Percentiles rank a stretch among this genome's conserved stretches.
phyloP scores from a whole-genome alignment of 1,140 invertebrate genomes.

The Neodiprion pinetum region DNA sequence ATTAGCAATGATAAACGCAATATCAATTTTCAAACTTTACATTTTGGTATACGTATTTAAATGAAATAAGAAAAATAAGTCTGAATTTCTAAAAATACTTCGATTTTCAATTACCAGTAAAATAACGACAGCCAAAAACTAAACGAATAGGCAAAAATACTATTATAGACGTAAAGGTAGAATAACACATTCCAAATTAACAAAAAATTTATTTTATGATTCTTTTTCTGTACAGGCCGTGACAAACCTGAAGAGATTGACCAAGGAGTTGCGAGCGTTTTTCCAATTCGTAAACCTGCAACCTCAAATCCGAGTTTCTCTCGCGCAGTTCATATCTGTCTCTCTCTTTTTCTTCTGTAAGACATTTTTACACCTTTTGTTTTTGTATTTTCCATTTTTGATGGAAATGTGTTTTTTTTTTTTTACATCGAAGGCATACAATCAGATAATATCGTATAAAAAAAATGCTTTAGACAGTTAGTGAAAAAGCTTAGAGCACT shows the following conservation, averaged over 20 bases:
- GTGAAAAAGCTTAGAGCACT: neutral
- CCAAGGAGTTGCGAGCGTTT: conserved; percentile 62
- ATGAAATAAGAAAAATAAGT: too few species aligned
- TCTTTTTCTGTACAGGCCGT: conserved; percentile 52
- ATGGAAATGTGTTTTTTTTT: conserved; percentile 42
- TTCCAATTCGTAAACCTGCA: conserved; percentile 63
- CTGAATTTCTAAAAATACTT: conserved; percentile 10
- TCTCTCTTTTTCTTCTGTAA: conserved; percentile 63
- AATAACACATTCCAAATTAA: conserved; percentile 49
- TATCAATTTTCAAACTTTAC: too few species aligned
- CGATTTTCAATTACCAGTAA: too few species aligned
- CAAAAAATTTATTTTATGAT: conserved; percentile 33
- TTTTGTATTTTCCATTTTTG: conserved; percentile 30
- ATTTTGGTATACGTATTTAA: too few species aligned
- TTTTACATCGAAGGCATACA: conserved; percentile 29
- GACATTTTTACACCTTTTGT: conserved; percentile 49
- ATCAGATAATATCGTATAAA: neutral
- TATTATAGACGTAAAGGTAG: conserved; percentile 21
- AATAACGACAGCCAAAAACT: neutral
- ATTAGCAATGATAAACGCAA: too few species aligned
- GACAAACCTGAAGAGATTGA: conserved; percentile 62
- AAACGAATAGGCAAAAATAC: conserved; percentile 16
- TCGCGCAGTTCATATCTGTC: conserved; percentile 63
- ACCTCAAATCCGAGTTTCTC: conserved; percentile 62
- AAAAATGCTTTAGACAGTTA: neutral